Conservation (phyloP, 2,113 vertebrate genomes). For the Bostrychus sinensis region DNA sequence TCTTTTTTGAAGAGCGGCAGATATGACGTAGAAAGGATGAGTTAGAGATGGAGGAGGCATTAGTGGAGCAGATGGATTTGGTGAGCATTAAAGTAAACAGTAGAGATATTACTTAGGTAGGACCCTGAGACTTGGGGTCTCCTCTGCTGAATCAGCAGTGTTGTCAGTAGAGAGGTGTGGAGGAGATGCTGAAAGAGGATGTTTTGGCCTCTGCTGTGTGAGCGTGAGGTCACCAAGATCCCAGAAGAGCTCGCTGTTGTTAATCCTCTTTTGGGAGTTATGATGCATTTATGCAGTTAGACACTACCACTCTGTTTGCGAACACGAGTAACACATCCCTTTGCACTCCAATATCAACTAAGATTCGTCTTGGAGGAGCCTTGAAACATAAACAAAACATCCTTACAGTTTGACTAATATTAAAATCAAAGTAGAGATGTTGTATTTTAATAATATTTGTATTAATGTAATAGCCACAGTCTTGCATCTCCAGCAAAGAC, state of each 20-base stretch:
- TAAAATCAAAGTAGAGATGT: neutral
- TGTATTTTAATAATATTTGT: no score
- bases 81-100: slow-evolving; percentile 26
- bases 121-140: slow-evolving; percentile 1
- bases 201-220: slow-evolving; percentile 52
- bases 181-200: slow-evolving; percentile 55
- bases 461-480: no score
- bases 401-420: neutral
- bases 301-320: slow-evolving; percentile 50
- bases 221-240: slow-evolving; percentile 70
- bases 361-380: neutral
- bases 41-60: slow-evolving; percentile 9
- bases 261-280: slow-evolving; percentile 80
- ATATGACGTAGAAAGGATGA: slow-evolving; percentile 57
- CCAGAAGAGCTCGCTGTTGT: slow-evolving; percentile 65
- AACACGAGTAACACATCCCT: neutral
- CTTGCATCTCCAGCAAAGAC: neutral
- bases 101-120: slow-evolving; percentile 28
- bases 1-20: slow-evolving; percentile 66
- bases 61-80: slow-evolving; percentile 17
- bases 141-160: slow-evolving; percentile 45
- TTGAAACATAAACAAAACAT: neutral
- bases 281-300: slow-evolving; percentile 68
- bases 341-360: slow-evolving; percentile 2
- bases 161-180: slow-evolving; percentile 21